Conservation (phyloP, 2,113 vertebrate species). For the Myrmecophaga tridactyla region DNA sequence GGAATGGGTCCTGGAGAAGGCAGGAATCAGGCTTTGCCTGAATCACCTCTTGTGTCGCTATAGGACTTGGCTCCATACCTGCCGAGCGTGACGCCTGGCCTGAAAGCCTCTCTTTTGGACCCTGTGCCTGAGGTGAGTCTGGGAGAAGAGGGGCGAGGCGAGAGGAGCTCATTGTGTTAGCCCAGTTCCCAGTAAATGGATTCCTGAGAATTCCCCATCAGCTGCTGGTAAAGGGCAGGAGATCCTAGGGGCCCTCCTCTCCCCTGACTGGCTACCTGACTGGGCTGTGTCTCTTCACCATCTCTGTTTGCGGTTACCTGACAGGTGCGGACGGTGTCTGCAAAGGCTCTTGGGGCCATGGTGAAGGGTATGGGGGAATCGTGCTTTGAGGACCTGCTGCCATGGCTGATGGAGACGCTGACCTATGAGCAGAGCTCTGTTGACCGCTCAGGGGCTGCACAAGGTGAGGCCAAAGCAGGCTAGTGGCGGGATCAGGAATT, state of each 20-base stretch:
- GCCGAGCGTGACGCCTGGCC: slow-evolving; percentile 96
- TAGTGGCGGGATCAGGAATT: neutral
- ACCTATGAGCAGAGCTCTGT: slow-evolving; percentile 99
- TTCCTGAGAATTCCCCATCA: neutral
- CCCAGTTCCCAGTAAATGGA: neutral
- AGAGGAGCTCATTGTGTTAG: neutral
- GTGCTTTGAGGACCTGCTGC: slow-evolving; percentile 96
- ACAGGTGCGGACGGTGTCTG: slow-evolving; percentile 97
- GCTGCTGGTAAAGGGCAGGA: neutral
- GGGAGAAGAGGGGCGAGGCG: neutral
- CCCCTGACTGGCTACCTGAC: neutral
- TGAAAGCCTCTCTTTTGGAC: slow-evolving; percentile 96
- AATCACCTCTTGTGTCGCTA: slow-evolving; percentile 49
- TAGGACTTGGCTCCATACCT: slow-evolving; percentile 98
- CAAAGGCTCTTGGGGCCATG: slow-evolving; percentile 98
- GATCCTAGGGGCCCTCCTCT: neutral
- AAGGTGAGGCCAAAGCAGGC: slow-evolving; percentile 83
- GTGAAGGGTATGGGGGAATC: slow-evolving; percentile 99
- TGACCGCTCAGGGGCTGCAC: slow-evolving; percentile 97
- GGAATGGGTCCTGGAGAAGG: neutral
- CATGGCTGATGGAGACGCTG: slow-evolving; percentile 98
- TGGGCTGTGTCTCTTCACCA: neutral
- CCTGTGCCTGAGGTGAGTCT: slow-evolving; percentile 95
- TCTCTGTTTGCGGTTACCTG: neutral
- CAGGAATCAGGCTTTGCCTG: fast-evolving